Evolutionary conservation across 2,888 invertebrate genomes (phyloP), one percentile per base, ranked within the genome.

Genomic region (Drosophila prolongata): DNA sequence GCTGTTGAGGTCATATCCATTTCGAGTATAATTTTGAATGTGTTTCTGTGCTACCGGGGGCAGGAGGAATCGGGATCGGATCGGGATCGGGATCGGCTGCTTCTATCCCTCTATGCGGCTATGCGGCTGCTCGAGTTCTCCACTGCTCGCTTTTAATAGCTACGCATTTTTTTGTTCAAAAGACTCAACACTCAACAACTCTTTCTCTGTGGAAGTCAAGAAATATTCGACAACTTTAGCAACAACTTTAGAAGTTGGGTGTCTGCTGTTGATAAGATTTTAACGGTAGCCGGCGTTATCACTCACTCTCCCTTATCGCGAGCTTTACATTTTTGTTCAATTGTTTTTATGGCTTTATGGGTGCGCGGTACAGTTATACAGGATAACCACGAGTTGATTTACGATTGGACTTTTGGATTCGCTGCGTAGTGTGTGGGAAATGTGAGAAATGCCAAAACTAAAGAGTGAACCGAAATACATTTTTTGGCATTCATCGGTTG

Each of bases 1-100:
- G 92, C 92, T 89, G 93, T 92, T 86, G 92, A 92, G 84, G 93
- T 92, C 92, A 92, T 92, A 92, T 92, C 92, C 92, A 92, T 92
- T 90, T 92, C 92, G 90, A 91, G 91, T 90, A 91, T 91, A 92
- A 91, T 92, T 90, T 92, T 91, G 92, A 91, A 88, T 78, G 88
- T 75, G 91, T 91, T 92, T 79, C 60, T 68, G 64, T 68, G 73
- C 60, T 74, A 80, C 82, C 79, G 83, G 65, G 76, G 77, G 84
- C 70, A 78, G 76, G 72, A 57, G 65, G 80, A 85, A 68, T 73
- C 66, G 69, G 46, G 67, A 67, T 75, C 73, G 66, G 69, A 57
- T 52, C 27, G 47, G 66, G 69, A 57, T 52, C 27, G 47, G 53
- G 30, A 56, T 56, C 57, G 27, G 54, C 14, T 13, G 27, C 30